These are phyloP conservation scores for Sympetrum striolatum DNA, from an alignment of 2,888 invertebrate genomes.

Conservation along the genomic window DNA sequence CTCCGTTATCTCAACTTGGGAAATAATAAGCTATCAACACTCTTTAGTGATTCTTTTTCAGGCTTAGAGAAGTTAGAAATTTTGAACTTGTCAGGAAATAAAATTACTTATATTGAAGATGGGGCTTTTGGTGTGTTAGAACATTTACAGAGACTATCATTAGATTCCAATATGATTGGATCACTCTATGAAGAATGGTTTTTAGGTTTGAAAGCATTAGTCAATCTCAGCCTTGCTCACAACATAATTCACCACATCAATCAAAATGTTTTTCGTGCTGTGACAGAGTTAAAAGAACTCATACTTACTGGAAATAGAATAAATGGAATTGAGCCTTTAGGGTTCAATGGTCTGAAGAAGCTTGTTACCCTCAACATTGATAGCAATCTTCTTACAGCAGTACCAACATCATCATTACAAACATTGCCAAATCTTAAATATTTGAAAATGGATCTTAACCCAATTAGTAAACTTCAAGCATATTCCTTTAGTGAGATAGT, in stretches of 20 bases:
- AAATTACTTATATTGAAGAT: conserved; percentile 56
- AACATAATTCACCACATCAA: conserved; percentile 55
- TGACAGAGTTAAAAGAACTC: conserved; percentile 53
- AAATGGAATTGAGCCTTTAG: conserved; percentile 53
- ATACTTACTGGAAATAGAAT: conserved; percentile 55
- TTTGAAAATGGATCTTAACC: conserved; percentile 52
- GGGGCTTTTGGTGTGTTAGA: conserved; percentile 57
- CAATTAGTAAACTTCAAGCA: conserved; percentile 50
- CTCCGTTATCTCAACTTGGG: conserved; percentile 56
- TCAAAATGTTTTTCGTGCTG: conserved; percentile 53
- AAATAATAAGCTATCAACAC: conserved; percentile 55
- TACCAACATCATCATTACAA: conserved; percentile 50
- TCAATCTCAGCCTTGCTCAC: conserved; percentile 54
- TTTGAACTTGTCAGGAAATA: conserved; percentile 56
- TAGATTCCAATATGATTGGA: conserved; percentile 56
- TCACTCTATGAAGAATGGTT: conserved; percentile 58
- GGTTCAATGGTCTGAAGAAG: conserved; percentile 54
- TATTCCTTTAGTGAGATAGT: conserved; percentile 53
- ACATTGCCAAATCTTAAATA: conserved; percentile 47
- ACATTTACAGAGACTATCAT: conserved; percentile 54
- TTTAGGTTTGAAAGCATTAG: conserved; percentile 54
- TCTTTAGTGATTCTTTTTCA: conserved; percentile 56
- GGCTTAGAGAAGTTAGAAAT: conserved; percentile 55
- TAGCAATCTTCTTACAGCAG: conserved; percentile 50
- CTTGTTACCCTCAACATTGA: conserved; percentile 52